Percentiles rank a stretch among this genome's conserved stretches.
Conservation (phyloP, 2,113 vertebrate genomes). For the Accipiter cooperii region DNA sequence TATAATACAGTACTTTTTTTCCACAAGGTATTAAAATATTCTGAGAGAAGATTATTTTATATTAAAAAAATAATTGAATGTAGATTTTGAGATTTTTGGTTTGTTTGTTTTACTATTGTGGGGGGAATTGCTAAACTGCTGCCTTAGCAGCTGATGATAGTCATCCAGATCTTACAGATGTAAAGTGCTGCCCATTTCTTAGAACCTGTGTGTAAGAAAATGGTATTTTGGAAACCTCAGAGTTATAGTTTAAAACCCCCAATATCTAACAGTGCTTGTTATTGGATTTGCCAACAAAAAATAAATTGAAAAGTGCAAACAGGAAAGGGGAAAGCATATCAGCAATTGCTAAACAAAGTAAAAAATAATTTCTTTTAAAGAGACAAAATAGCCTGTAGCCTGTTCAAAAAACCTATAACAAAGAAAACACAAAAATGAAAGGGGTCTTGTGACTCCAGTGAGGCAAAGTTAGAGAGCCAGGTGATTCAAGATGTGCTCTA, state of each 20-base stretch:
- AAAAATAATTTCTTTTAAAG: neutral
- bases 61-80: neutral
- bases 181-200: neutral
- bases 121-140: neutral
- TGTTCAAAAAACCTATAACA: neutral
- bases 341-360: neutral
- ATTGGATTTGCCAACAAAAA: neutral
- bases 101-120: neutral
- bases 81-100: neutral
- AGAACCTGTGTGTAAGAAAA: neutral
- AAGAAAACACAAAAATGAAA: neutral
- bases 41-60: neutral
- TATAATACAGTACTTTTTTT: neutral
- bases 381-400: neutral
- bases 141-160: neutral
- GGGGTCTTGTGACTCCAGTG: neutral
- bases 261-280: neutral
- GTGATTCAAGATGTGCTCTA: neutral
- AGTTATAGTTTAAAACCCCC: fast-evolving
- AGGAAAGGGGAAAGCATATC: neutral
- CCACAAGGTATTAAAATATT: neutral
- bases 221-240: neutral
- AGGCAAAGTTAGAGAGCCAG: neutral
- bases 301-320: neutral
- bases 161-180: neutral